Base-by-base conservation (phyloP, 2,113 vertebrate genomes). In the Scortum barcoo region DNA sequence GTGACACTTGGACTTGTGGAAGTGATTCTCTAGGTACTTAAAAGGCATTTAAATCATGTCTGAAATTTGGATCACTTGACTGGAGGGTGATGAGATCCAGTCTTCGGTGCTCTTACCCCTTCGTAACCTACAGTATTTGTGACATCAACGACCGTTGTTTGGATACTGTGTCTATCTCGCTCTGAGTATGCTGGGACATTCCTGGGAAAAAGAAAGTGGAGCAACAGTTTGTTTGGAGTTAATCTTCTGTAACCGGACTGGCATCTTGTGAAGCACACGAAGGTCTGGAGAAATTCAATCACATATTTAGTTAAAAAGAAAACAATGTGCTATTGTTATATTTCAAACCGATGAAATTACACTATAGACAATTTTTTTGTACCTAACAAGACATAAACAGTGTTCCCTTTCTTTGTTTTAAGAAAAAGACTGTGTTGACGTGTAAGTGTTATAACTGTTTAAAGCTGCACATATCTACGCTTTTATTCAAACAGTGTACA, bases 211-310 rank as follows among this genome's bases (percentile, higher is more conserved):
- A 42, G 42, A 48, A 36, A 87, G 54, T 22, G 26, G 66, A 44
- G 74, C 56, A 68, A 78, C 56, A 72, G 48, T 72, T 51, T 68
- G 70, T 68, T 76, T 53, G 50, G 30, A 72, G 72, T 77, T 28
- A 62, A 51, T 80, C 68, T 70, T 50, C 72, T 77, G 58, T 61
- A 76, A 33, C 58, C 58, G 54, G 58, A 65, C 48, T 48, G 24
- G 51, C 9, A 72, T 65, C 44, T 53, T 26, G 42, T 72, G 14
- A 61, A 72, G 26, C 24, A 61, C 50, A 20, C 36, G 3, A 30
- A 78, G 70, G 53, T 66, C 68, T 72, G 69, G 75, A 78, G 20
- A 66, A 75, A 60, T 76, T 53, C 46, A 38, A 14, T 4, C 38
- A 63, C 53, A 62, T 62, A 50, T 60, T 81, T 62, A 46, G 73